A percentile compares a stretch with the other conserved stretches of the same genome.
These are phyloP conservation scores for Diabrotica undecimpunctata DNA, from an alignment of 1,140 invertebrate genomes.

Conservation along the genomic window DNA sequence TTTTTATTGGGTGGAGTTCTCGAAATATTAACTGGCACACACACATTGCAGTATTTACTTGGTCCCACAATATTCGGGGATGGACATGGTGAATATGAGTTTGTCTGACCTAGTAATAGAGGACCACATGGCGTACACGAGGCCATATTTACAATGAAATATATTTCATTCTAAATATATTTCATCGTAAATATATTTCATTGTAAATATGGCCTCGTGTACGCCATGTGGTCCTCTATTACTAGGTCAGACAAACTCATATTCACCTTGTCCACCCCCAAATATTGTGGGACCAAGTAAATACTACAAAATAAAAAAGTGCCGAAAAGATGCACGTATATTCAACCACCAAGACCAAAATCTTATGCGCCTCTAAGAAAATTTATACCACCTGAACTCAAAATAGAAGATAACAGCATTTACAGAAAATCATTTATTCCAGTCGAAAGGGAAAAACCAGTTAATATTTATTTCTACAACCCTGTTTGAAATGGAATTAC, in stretches of 20 bases:
- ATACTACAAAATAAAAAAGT: constrained; percentile 28
- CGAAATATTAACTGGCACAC: constrained; percentile 30
- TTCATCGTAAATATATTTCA: no score
- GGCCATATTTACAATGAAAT: constrained; percentile 23
- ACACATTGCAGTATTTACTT: constrained; percentile 32
- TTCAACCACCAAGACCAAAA: constrained; percentile 56
- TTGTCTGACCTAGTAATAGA: neutral
- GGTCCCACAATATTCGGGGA: constrained; percentile 22
- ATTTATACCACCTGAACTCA: constrained; percentile 51
- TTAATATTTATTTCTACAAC: no score
- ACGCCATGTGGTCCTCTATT: constrained; percentile 26
- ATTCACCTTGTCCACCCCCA: constrained; percentile 21
- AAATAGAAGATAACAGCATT: constrained; percentile 55
- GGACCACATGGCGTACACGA: constrained; percentile 30
- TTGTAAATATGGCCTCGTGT: constrained; percentile 26
- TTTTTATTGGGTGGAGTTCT: constrained; percentile 16
- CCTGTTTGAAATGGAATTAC: no score
- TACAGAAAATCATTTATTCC: constrained; percentile 58
- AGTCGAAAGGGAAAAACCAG: constrained; percentile 40
- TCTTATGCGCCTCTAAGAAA: constrained; percentile 52
- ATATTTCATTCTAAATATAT: no score
- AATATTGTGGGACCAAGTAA: constrained; percentile 23
- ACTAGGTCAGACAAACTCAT: neutral
- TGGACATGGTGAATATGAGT: constrained; percentile 22
- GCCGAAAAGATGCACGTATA: constrained; percentile 51